Conservation (phyloP, 2,888 invertebrate genomes). For the Archips xylosteana region DNA sequence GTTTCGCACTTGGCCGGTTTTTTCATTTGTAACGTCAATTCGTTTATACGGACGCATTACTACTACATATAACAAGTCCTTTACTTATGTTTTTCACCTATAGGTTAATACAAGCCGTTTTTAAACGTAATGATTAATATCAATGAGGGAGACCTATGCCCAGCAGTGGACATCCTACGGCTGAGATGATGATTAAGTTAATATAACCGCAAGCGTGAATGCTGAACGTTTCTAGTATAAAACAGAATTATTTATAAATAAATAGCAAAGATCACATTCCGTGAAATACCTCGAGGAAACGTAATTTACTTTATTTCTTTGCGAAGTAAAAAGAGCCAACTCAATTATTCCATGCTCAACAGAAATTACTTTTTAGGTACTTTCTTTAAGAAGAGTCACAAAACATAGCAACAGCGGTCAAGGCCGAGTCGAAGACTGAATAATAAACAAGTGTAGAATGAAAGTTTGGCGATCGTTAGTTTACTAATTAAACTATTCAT, state of each 20-base stretch:
- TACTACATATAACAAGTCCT: too few species aligned
- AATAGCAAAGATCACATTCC: constrained; percentile 10
- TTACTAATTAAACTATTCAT: neutral
- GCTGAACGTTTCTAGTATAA: neutral
- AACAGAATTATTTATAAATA: constrained; percentile 2
- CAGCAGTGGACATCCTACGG: too few species aligned
- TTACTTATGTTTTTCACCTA: too few species aligned
- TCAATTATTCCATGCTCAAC: constrained; percentile 25
- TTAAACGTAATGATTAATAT: too few species aligned
- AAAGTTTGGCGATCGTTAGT: neutral
- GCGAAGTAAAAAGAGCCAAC: constrained; percentile 9
- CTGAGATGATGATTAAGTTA: neutral
- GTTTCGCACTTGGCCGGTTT: too few species aligned
- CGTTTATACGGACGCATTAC: too few species aligned
- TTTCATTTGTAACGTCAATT: too few species aligned
- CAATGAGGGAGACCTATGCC: too few species aligned
- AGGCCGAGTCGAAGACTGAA: neutral
- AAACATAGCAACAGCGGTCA: neutral
- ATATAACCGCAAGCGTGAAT: neutral
- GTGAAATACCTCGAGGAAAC: constrained; percentile 14
- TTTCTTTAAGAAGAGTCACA: constrained; percentile 12
- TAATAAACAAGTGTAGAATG: neutral
- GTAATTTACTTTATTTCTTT: constrained; percentile 11
- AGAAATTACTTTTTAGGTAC: constrained; percentile 19
- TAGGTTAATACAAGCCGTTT: too few species aligned